phyloP scores from a whole-genome alignment of 2,797 vertebrate species.

The Rhodeus uyekii region DNA sequence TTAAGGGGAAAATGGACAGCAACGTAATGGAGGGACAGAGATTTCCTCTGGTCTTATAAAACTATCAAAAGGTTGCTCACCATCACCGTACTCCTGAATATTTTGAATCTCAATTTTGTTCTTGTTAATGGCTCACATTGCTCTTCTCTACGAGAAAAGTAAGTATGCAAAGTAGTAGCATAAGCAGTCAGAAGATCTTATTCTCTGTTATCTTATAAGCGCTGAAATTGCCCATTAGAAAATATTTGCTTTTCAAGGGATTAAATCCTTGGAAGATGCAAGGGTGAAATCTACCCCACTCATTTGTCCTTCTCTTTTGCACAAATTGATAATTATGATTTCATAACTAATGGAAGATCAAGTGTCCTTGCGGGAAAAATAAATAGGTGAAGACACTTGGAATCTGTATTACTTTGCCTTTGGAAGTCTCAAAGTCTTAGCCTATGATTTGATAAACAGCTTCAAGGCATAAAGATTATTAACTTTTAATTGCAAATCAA shows the following conservation, averaged over 20 bases:
- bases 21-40: neutral
- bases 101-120: slow-evolving; percentile 1
- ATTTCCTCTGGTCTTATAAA: neutral
- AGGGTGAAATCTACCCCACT: slow-evolving; percentile 32
- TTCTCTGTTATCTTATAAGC: slow-evolving; percentile 55
- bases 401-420: slow-evolving; percentile 18
- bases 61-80: neutral
- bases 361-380: slow-evolving; percentile 58
- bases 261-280: slow-evolving; percentile 47
- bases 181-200: slow-evolving; percentile 14
- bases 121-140: slow-evolving; percentile 24
- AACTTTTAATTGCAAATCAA: slow-evolving; percentile 60
- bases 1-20: slow-evolving; percentile 56
- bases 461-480: slow-evolving; percentile 55
- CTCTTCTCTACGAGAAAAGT: slow-evolving; percentile 43
- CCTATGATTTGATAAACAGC: slow-evolving; percentile 51
- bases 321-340: slow-evolving; percentile 55
- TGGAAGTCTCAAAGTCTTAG: slow-evolving; percentile 23
- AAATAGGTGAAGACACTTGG: slow-evolving; percentile 47
- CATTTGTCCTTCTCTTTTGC: slow-evolving; percentile 39
- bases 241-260: slow-evolving; percentile 59
- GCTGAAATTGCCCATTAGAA: slow-evolving; percentile 57
- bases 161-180: slow-evolving; percentile 45
- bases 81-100: neutral
- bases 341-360: slow-evolving; percentile 45